Percentiles rank a stretch among this genome's conserved stretches.
Evolutionary conservation across 2,888 invertebrate species (phyloP).

Genomic region (Rotaria socialis): DNA sequence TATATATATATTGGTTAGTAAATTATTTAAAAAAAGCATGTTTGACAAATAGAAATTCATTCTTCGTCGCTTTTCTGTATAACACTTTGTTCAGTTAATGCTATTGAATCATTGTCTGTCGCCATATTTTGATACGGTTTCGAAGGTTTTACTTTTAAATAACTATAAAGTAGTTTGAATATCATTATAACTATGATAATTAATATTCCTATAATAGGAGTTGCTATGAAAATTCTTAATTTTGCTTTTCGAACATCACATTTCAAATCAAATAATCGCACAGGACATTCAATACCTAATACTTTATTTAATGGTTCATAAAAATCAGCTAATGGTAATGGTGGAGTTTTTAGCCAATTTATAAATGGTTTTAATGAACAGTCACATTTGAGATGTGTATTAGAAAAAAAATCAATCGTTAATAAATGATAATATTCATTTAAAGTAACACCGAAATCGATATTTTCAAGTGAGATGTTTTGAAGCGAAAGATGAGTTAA

Average conservation of each 20-base stretch:
- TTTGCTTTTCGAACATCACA: neutral
- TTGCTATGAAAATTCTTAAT: neutral
- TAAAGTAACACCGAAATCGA: neutral
- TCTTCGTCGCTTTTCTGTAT: neutral
- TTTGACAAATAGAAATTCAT: too few relatives aligned
- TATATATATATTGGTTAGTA: too few relatives aligned
- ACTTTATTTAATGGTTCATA: neutral
- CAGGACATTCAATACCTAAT: neutral
- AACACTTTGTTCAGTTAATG: neutral
- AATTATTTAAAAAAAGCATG: too few relatives aligned
- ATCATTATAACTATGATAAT: neutral
- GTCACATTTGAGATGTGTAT: neutral
- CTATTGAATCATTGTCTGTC: neutral
- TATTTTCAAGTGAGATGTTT: neutral
- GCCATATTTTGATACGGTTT: neutral
- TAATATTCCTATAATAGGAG: neutral
- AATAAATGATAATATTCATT: neutral
- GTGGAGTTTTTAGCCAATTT: conserved; percentile 1
- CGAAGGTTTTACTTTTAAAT: neutral
- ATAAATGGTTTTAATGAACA: neutral
- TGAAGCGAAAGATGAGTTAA: conserved; percentile 9
- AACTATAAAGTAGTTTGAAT: neutral
- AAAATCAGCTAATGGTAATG: neutral
- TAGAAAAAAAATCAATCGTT: neutral
- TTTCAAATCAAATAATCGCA: neutral